Base-by-base conservation (phyloP, 1,140 invertebrate genomes). In the Araneus ventricosus region DNA sequence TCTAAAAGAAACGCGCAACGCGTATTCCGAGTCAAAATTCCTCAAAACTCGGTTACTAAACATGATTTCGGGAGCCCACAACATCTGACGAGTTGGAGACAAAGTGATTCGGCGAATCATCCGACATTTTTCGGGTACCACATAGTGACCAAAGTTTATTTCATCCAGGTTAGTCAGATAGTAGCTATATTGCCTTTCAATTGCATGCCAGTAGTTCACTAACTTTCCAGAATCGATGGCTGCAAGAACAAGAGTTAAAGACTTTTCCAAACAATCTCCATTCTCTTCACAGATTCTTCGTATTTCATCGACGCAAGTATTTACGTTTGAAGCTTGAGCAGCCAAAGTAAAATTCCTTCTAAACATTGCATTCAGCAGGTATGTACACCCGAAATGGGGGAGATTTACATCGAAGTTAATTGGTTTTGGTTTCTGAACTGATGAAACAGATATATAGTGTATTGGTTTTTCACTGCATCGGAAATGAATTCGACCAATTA, bases 11-110 rank as follows among this genome's bases (percentile, higher is more conserved):
- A 94, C 94, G 22, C 95, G 88, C 5, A 95, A 79, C 20, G 95
- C 94, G 67, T 94, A 94, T 24, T 95, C 95, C 14, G 94, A 67
- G 17, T 94, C 94, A 70, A 94, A 95, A 57, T 95, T 93, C 24
- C 95, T 80, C 2, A 95, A 82, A 27, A 95, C 92, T 82, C 95
- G 93, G 92, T 95, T 95, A n/a, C 94, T 85, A 59, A 94, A 94
- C 94, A 94, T 94, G 17, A 95, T 92, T 94, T 95, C 95, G 5
- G 94, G 94, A 85, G 94, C 85, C 94, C 94, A 94, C 5, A 95
- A 57, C 17, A 95, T 63, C 17, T 88, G 52, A 34, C 94, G 84
- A 14, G 94, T 94, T 7, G 95, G 95, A 17, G 94, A 94, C 7
- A 95, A 59, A 27, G 95, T 94, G 20, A 95, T 93, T 37, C 86